Percentiles rank a stretch among this genome's conserved stretches.
Conservation (phyloP, 2,113 vertebrate genomes). For the Megaceryle torquata region DNA sequence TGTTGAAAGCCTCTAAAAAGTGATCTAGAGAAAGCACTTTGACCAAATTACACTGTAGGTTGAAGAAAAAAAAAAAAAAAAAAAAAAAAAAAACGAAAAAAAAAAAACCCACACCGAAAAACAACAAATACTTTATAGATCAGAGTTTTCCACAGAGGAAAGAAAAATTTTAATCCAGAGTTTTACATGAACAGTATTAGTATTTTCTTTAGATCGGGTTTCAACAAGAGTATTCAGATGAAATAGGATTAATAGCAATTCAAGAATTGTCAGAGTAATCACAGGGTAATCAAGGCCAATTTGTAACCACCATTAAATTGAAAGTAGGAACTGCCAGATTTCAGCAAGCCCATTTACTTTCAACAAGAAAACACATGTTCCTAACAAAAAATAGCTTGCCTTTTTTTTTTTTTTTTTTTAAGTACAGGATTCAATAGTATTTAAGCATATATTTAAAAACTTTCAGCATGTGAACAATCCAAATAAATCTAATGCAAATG, state of each 20-base stretch:
- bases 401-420: no score
- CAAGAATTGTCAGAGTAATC: constrained; percentile 24
- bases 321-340: constrained; percentile 4
- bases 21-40: background rate
- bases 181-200: background rate
- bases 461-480: background rate
- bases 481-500: background rate
- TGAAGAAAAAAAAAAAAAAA: background rate
- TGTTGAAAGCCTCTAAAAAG: background rate
- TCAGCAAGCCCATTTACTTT: background rate
- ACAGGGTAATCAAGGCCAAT: constrained; percentile 33
- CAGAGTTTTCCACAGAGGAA: background rate
- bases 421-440: background rate
- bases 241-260: background rate
- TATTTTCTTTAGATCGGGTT: constrained; percentile 13
- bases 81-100: background rate
- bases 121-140: background rate
- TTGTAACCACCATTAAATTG: background rate
- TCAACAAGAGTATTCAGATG: constrained; percentile 2
- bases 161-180: background rate
- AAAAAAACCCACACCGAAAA: background rate
- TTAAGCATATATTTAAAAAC: background rate
- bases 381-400: background rate
- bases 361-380: constrained; percentile 16
- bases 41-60: background rate